These are phyloP conservation scores for Mesorhabditis spiculigera DNA, from an alignment of 2,888 invertebrate genomes.

Conservation along the genomic window DNA sequence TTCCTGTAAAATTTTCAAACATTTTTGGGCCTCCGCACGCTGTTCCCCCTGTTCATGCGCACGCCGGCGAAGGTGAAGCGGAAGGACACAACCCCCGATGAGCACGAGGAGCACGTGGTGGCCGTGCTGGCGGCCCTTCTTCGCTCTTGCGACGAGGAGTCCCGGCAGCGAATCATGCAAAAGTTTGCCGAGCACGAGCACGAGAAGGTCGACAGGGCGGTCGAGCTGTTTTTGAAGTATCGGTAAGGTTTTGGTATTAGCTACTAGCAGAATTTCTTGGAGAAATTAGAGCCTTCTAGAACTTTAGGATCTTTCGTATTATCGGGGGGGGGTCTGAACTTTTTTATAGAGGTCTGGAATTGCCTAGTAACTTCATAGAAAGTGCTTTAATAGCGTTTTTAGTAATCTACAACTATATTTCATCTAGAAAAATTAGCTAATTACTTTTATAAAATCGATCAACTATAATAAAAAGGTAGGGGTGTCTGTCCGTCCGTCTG, in stretches of 20 bases:
- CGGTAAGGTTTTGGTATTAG: slow-evolving; percentile 9
- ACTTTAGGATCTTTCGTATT: no score
- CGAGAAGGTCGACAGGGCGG: slow-evolving; percentile 90
- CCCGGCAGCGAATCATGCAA: slow-evolving; percentile 81
- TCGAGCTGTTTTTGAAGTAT: slow-evolving; percentile 92
- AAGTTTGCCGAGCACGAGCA: slow-evolving; percentile 97
- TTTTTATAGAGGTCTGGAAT: no score
- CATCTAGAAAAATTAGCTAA: no score
- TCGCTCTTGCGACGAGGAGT: slow-evolving; percentile 83
- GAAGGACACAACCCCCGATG: slow-evolving; percentile 62
- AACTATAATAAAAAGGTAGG: neutral
- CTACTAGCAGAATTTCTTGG: no score
- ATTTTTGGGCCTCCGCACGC: slow-evolving; percentile 74
- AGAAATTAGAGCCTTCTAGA: no score
- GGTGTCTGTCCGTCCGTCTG: no score
- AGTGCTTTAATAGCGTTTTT: no score
- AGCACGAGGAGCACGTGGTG: slow-evolving; percentile 77
- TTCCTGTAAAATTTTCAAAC: neutral
- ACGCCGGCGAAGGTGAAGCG: slow-evolving; percentile 80
- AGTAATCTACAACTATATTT: no score
- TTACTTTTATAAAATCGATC: neutral
- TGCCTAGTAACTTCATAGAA: no score
- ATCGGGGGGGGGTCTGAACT: no score
- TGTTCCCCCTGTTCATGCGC: slow-evolving; percentile 98
- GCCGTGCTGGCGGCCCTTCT: slow-evolving; percentile 78